Evolutionary conservation across 2,113 vertebrate species (phyloP).

Genomic region (Thinocorus orbignyianus): DNA sequence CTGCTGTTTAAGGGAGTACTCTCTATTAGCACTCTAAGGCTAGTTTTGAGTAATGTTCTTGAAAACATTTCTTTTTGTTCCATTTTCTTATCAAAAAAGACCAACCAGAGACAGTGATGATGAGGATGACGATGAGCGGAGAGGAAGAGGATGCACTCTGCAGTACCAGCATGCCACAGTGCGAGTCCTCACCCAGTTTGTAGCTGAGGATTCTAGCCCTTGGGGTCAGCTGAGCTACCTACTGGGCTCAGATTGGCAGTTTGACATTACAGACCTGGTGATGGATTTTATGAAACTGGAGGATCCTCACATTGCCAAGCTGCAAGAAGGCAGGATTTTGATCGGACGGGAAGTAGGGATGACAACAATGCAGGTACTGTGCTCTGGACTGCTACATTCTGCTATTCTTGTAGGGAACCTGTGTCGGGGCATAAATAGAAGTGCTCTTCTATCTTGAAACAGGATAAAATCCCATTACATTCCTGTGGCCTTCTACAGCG

Average conservation of each 20-base stretch:
- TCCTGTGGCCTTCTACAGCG: not conserved
- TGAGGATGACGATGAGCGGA: conserved; percentile 90
- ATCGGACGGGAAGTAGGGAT: conserved; percentile 88
- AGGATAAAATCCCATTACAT: not conserved
- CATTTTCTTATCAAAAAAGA: conserved; percentile 55
- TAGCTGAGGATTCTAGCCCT: conserved; percentile 83
- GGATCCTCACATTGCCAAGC: conserved; percentile 82
- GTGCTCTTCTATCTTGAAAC: not conserved
- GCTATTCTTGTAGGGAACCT: not conserved
- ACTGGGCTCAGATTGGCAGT: conserved; percentile 89
- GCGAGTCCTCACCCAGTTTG: conserved; percentile 90
- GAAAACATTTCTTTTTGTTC: not conserved
- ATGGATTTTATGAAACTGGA: conserved; percentile 92
- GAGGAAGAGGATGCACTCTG: conserved; percentile 86
- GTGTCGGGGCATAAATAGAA: not conserved
- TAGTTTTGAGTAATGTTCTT: not conserved
- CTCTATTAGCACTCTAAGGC: not conserved
- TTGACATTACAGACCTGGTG: conserved; percentile 92
- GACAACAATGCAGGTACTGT: conserved; percentile 90
- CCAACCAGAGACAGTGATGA: conserved; percentile 89
- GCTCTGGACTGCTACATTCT: not conserved
- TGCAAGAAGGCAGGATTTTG: conserved; percentile 84
- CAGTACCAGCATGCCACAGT: conserved; percentile 93
- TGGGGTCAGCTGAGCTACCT: conserved; percentile 85
- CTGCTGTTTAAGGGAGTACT: not conserved